Evolutionary conservation across 2,888 invertebrate genomes (phyloP).

Genomic region (Drosophila robusta): DNA sequence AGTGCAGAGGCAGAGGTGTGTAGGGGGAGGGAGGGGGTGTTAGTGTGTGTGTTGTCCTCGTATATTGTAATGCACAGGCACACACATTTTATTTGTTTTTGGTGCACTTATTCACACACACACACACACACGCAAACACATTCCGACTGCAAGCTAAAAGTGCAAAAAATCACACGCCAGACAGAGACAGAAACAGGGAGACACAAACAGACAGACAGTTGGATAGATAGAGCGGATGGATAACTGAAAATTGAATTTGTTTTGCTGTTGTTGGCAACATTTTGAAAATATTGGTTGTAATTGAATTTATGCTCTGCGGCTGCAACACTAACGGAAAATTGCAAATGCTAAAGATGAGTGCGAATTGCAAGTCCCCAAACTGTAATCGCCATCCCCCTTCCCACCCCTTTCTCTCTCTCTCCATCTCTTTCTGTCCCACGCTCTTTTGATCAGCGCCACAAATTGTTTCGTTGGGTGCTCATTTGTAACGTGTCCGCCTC

Average conservation of each 20-base stretch:
- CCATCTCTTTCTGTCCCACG: neutral
- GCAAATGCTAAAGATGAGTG: conserved; percentile 50
- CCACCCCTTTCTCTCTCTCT: neutral
- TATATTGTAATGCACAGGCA: conserved; percentile 32
- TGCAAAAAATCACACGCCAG: conserved; percentile 69
- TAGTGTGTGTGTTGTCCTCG: conserved; percentile 5
- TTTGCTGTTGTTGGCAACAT: conserved; percentile 39
- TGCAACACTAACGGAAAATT: conserved; percentile 29
- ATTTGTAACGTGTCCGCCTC: conserved; percentile 22
- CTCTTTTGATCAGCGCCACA: neutral
- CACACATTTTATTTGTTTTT: conserved; percentile 61
- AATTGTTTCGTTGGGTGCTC: conserved; percentile 25
- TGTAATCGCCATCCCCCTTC: neutral
- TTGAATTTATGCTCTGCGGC: conserved; percentile 67
- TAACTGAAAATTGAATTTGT: conserved; percentile 66
- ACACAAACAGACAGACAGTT: conserved; percentile 17
- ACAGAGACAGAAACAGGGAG: conserved; percentile 3
- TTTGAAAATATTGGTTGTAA: conserved; percentile 67
- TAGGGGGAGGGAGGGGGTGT: neutral
- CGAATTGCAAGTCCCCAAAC: conserved; percentile 34
- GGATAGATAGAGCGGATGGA: conserved; percentile 49
- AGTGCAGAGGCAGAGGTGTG: neutral
- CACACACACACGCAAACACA: conserved; percentile 24
- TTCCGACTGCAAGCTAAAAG: conserved; percentile 59
- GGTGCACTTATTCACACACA: conserved; percentile 24